phyloP scores from a whole-genome alignment of 2,113 vertebrate species.

The Zingel zingel region DNA sequence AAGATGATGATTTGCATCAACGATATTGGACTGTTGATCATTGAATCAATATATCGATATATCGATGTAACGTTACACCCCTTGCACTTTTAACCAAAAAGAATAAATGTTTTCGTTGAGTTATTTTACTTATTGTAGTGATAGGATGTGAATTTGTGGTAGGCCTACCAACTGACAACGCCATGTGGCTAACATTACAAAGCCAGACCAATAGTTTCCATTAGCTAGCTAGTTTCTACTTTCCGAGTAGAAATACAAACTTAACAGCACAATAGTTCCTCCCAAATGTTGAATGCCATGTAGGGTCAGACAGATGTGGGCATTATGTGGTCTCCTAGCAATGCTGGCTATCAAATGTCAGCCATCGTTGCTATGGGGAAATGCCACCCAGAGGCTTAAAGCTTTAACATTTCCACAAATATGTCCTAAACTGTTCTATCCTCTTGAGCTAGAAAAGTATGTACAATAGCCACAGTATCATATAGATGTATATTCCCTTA shows the following conservation, averaged over 20 bases:
- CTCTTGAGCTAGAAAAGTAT: neutral
- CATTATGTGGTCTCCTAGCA: neutral
- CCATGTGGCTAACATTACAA: neutral
- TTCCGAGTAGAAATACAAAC: neutral
- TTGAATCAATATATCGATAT: too few species aligned
- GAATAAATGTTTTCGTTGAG: neutral
- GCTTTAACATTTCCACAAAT: neutral
- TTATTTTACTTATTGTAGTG: neutral
- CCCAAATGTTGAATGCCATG: neutral
- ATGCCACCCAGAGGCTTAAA: neutral
- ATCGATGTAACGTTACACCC: too few species aligned
- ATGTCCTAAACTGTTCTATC: neutral
- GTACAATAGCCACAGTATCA: neutral
- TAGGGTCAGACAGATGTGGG: neutral
- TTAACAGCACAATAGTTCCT: neutral
- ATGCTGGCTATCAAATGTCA: neutral
- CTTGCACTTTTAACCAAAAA: neutral
- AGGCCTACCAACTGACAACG: neutral
- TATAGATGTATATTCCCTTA: conserved; percentile 8
- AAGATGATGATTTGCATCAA: too few species aligned
- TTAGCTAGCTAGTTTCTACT: neutral
- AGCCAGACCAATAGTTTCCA: neutral
- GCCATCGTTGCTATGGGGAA: neutral
- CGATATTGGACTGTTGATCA: too few species aligned
- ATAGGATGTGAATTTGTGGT: neutral